Base-by-base conservation (phyloP, 2,888 invertebrate genomes). In the Zootermopsis nevadensis region DNA sequence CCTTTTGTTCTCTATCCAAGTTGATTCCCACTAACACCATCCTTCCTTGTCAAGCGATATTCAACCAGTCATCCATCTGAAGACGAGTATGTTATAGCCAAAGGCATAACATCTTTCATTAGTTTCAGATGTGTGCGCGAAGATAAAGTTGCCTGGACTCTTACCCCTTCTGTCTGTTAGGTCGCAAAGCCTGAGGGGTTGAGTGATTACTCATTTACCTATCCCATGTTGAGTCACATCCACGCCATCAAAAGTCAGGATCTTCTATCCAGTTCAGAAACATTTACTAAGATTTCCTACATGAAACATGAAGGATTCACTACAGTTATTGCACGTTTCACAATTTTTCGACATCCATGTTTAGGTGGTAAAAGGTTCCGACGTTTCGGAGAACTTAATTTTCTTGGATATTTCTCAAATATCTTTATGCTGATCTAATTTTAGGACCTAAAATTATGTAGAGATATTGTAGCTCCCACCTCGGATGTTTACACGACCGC, bases 31-130 rank as follows among this genome's bases (percentile, higher is more conserved):
- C 24, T 69, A 69, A 31, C 69, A 33, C 69, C 31, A 69, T 69
- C 33, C 69, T 33, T 69, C 31, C 69, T 69, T 69, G 69, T 69
- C 69, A 69, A 69, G 7, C 69, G 33, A 31, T 69, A 69, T 69
- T 69, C 69, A 69, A 69, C 33, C 69, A 69, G 19, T 69, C 69
- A 69, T 69, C 69, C 69, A 69, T 69, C 69, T 69, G 69, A 69
- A 69, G 69, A 69, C 24, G 31, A 22, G 31, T 69, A 69, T 69
- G 33, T 31, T 69, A 33, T 69, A 22, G 69, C 69, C 69, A 69
- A 15, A 30, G 69, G 69, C 31, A 69, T 7, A 4, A 33, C 7
- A 69, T 33, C 31, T 69, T 69, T 69, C 69, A 33, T 69, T 69
- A 33, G 33, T 69, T 69, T 31, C 22, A 31, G 69, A 69, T 69